These are phyloP conservation scores for Poeciliopsis prolifica DNA, from an alignment of 2,113 vertebrate species.

Conservation along the genomic window DNA sequence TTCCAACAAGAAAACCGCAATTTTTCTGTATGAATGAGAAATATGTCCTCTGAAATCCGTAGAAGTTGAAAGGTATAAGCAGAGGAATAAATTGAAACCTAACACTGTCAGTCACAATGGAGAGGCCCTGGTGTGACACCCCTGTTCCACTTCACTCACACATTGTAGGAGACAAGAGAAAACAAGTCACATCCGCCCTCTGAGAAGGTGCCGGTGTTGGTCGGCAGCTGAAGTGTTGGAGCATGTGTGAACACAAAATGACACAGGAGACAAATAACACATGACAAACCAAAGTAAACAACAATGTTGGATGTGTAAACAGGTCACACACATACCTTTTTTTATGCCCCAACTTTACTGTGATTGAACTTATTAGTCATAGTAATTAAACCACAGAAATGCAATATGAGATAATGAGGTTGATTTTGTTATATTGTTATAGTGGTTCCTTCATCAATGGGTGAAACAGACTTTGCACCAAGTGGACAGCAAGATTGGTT, in stretches of 20 bases:
- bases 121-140: constrained; percentile 39
- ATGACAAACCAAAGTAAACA: background rate
- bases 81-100: constrained; percentile 31
- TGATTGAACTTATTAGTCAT: background rate
- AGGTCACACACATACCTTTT: background rate
- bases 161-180: constrained; percentile 39
- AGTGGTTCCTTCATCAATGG: background rate
- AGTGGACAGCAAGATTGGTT: background rate
- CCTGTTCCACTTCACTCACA: constrained; percentile 35
- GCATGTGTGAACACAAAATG: constrained; percentile 11
- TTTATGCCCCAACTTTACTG: constrained; percentile 12
- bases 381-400: background rate
- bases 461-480: background rate
- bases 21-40: background rate
- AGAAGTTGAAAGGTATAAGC: constrained; percentile 7
- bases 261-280: constrained; percentile 24
- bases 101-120: constrained; percentile 32
- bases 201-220: constrained; percentile 8
- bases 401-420: background rate
- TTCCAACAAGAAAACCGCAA: background rate
- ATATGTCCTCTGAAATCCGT: constrained; percentile 4
- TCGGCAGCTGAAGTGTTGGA: background rate
- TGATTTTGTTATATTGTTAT: background rate
- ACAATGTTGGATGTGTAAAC: background rate
- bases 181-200: constrained; percentile 36